phyloP scores from a whole-genome alignment of 2,888 invertebrate genomes.

The Acronicta alni region DNA sequence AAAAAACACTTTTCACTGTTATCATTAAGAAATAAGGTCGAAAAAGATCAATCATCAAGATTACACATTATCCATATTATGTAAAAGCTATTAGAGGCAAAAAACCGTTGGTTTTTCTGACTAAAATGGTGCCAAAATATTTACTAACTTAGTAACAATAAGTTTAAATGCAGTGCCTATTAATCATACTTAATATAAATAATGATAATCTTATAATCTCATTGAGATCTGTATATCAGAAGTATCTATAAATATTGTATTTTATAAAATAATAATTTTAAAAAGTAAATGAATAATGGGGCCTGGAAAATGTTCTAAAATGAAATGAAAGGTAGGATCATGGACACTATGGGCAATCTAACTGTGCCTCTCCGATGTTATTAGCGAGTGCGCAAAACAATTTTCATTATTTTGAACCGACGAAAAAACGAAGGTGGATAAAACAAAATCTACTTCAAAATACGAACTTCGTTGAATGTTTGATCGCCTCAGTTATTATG shows the following conservation, averaged over 20 bases:
- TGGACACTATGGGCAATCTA: too few species aligned
- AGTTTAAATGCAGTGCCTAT: conserved; percentile 53
- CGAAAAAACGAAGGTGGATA: too few species aligned
- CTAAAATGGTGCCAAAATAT: conserved; percentile 59
- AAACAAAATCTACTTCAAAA: too few species aligned
- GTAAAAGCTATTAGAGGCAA: conserved; percentile 47
- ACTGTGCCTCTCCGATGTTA: too few species aligned
- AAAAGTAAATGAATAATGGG: conserved; percentile 4
- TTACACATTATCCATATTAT: conserved; percentile 1
- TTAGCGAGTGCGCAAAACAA: too few species aligned
- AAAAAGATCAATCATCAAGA: neutral
- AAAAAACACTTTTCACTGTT: neutral
- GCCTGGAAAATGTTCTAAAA: neutral
- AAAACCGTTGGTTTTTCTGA: conserved; percentile 47
- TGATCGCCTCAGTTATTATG: too few species aligned
- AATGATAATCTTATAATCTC: conserved; percentile 52
- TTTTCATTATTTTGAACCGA: too few species aligned
- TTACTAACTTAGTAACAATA: conserved; percentile 46
- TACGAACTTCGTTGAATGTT: too few species aligned
- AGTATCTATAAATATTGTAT: conserved; percentile 41
- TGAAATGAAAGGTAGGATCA: neutral
- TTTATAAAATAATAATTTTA: conserved; percentile 29
- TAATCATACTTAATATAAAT: conserved; percentile 25
- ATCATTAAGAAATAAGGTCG: neutral
- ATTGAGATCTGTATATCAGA: conserved; percentile 62